A percentile compares a stretch with the other conserved stretches of the same genome.
Evolutionary conservation across 2,797 vertebrate species (phyloP).

Genomic region (Alectoris magna): DNA sequence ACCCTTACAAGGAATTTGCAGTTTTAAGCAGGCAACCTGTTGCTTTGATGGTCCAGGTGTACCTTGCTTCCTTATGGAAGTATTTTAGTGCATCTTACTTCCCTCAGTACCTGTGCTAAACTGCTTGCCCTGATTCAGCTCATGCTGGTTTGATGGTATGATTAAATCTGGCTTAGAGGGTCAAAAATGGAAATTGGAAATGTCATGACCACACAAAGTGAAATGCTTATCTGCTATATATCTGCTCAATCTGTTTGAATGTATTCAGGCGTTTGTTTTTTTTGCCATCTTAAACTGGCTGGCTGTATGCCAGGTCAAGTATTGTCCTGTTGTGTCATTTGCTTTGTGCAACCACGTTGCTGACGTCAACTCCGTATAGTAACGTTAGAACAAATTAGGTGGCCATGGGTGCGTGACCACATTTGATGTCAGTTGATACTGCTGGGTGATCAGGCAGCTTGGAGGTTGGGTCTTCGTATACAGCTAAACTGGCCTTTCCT

Average conservation of each 20-base stretch:
- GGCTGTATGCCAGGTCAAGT: background rate
- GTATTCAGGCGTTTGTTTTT: background rate
- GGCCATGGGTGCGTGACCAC: fast-evolving
- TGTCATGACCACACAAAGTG: fast-evolving
- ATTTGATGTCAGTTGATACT: background rate
- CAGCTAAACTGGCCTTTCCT: background rate
- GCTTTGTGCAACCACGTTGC: fast-evolving
- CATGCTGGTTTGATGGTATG: background rate
- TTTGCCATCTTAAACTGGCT: background rate
- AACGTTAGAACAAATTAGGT: background rate
- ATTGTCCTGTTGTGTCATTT: background rate
- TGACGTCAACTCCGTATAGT: background rate
- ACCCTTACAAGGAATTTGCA: background rate
- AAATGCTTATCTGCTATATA: constrained; percentile 7
- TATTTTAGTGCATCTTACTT: background rate
- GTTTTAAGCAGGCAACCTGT: background rate
- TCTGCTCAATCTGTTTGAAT: background rate
- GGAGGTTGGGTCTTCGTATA: background rate
- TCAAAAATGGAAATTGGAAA: background rate
- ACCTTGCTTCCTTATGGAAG: background rate
- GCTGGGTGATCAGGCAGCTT: background rate
- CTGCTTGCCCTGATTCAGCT: background rate
- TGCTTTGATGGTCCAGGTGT: background rate
- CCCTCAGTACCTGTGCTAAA: background rate
- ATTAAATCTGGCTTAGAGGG: background rate